These are phyloP conservation scores for Tautogolabrus adspersus DNA, from an alignment of 2,113 vertebrate species.

Conservation along the genomic window DNA sequence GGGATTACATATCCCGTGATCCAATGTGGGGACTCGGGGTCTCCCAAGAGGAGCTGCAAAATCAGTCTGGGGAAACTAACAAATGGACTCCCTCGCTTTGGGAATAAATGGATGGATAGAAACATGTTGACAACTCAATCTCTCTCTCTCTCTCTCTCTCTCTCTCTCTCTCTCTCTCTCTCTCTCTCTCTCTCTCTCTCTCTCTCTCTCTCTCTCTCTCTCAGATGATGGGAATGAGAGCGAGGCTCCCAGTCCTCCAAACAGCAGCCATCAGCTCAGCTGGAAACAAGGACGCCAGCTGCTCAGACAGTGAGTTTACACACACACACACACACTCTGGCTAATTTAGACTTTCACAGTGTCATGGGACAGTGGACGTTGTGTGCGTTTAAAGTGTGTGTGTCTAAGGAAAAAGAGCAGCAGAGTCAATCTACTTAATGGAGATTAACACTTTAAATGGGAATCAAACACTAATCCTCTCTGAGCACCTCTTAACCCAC, in stretches of 20 bases:
- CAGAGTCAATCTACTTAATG: conserved; percentile 23
- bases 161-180: conserved; percentile 15
- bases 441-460: conserved; percentile 25
- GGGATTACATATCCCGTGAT: neutral
- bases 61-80: too few species aligned
- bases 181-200: conserved; percentile 59
- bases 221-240: conserved; percentile 96
- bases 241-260: conserved; percentile 91
- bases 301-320: conserved; percentile 92
- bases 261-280: conserved; percentile 92
- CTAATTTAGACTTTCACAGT: neutral
- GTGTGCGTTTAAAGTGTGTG: conserved; percentile 13
- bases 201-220: conserved; percentile 53
- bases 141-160: neutral
- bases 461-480: conserved; percentile 22
- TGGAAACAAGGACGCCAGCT: conserved; percentile 99
- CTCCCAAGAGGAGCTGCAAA: neutral
- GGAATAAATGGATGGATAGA: neutral
- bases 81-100: neutral
- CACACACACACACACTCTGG: neutral
- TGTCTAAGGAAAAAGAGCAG: conserved; percentile 19
- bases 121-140: neutral
- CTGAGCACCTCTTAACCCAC: neutral
- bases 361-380: neutral
- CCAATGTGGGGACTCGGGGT: neutral